phyloP scores from a whole-genome alignment of 2,888 invertebrate species.

The Sinentomon sp. region DNA sequence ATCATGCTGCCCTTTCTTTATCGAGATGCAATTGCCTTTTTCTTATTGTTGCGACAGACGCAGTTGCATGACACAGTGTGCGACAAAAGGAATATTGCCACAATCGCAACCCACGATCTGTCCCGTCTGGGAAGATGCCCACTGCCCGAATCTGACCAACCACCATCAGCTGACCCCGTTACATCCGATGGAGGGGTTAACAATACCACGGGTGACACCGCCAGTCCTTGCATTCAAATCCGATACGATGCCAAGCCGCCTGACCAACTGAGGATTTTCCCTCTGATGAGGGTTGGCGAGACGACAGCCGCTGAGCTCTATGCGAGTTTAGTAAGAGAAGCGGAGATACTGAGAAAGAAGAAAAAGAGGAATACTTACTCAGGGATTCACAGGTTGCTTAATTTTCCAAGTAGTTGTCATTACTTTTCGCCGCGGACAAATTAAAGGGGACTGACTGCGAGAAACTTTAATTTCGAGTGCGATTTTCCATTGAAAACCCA shows the following conservation, averaged over 20 bases:
- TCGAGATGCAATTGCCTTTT: too few relatives aligned
- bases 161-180: too few relatives aligned
- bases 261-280: conserved; percentile 32
- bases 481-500: too few relatives aligned
- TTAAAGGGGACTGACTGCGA: too few relatives aligned
- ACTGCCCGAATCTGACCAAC: too few relatives aligned
- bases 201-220: too few relatives aligned
- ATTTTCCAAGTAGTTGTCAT: too few relatives aligned
- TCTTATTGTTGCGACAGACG: conserved; percentile 25
- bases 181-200: too few relatives aligned
- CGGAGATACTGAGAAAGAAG: conserved; percentile 48
- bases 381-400: conserved; percentile 52
- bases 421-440: too few relatives aligned
- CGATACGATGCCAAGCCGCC: conserved; percentile 44
- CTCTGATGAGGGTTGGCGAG: conserved; percentile 30
- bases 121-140: conserved; percentile 29
- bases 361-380: conserved; percentile 55
- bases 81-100: conserved; percentile 43
- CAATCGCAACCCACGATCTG: conserved; percentile 59
- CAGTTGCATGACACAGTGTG: conserved; percentile 45
- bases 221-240: too few relatives aligned
- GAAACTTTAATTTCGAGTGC: too few relatives aligned
- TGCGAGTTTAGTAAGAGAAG: conserved; percentile 38
- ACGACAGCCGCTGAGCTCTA: conserved; percentile 38
- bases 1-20: too few relatives aligned